phyloP scores from a whole-genome alignment of 35 echinoderm and acorn worm genomes.

The Stichopus chloronotus region DNA sequence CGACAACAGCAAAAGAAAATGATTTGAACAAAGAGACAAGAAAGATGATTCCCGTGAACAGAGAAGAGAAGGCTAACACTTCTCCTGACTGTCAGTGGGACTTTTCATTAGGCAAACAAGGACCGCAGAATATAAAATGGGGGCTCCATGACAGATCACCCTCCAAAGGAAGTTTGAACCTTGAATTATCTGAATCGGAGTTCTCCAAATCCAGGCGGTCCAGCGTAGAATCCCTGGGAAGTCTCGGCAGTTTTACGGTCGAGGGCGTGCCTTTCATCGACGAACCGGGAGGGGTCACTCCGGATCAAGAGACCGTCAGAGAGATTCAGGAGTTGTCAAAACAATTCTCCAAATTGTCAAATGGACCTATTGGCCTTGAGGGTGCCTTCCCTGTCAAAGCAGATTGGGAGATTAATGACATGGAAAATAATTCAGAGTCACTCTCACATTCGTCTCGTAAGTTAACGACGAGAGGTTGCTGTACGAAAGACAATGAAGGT shows the following conservation, averaged over 20 bases:
- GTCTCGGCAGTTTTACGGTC: conserved; percentile 46
- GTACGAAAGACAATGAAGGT: not conserved
- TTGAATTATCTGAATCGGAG: conserved; percentile 38
- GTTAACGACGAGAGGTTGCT: not conserved
- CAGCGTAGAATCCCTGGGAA: conserved; percentile 25
- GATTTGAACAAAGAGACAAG: not conserved
- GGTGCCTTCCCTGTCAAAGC: not conserved
- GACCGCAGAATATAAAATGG: conserved; percentile 30
- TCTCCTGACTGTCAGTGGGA: not conserved
- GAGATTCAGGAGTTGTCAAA: conserved; percentile 55
- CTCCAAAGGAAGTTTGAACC: conserved; percentile 29
- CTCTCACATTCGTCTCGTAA: not conserved
- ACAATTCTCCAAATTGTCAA: conserved; percentile 48
- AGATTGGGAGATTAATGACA: not conserved
- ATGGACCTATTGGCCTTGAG: not conserved
- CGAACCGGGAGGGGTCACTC: not conserved
- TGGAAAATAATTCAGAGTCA: not conserved
- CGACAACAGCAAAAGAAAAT: not conserved
- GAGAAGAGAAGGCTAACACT: not conserved
- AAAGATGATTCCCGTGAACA: not conserved
- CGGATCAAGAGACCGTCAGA: not conserved
- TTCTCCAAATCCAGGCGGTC: conserved; percentile 23
- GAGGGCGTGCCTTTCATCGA: conserved; percentile 56
- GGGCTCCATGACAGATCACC: not conserved
- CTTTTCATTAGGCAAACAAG: not conserved